Evolutionary conservation across 2,113 vertebrate species (phyloP).

Genomic region (Excalfactoria chinensis): DNA sequence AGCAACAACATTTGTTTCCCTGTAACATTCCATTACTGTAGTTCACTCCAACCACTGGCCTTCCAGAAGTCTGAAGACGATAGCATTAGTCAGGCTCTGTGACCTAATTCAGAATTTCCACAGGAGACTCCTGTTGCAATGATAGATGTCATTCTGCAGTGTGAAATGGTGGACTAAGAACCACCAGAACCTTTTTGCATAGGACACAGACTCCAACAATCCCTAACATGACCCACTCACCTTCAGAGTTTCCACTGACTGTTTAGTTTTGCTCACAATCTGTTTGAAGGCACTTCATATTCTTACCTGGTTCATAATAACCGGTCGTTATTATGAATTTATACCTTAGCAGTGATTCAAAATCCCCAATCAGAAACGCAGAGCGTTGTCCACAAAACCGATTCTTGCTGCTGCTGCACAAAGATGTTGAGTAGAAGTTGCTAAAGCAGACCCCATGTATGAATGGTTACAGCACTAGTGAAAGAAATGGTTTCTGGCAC

Average conservation of each 20-base stretch:
- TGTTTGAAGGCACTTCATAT: neutral
- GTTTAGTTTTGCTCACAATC: neutral
- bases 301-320: neutral
- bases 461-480: neutral
- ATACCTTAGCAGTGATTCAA: neutral
- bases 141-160: neutral
- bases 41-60: neutral
- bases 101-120: constrained; percentile 22
- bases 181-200: neutral
- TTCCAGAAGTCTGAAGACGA: constrained; percentile 3
- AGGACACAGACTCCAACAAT: neutral
- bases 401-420: neutral
- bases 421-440: neutral
- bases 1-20: constrained; percentile 26
- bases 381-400: neutral
- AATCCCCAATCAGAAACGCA: neutral
- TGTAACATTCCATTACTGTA: neutral
- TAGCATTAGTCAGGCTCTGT: neutral
- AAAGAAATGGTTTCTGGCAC: neutral
- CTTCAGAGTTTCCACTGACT: neutral
- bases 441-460: neutral
- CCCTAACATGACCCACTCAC: neutral
- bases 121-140: neutral
- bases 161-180: neutral
- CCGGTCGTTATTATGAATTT: neutral